Conservation (phyloP, 2,113 vertebrate genomes). For the Odocoileus virginianus region DNA sequence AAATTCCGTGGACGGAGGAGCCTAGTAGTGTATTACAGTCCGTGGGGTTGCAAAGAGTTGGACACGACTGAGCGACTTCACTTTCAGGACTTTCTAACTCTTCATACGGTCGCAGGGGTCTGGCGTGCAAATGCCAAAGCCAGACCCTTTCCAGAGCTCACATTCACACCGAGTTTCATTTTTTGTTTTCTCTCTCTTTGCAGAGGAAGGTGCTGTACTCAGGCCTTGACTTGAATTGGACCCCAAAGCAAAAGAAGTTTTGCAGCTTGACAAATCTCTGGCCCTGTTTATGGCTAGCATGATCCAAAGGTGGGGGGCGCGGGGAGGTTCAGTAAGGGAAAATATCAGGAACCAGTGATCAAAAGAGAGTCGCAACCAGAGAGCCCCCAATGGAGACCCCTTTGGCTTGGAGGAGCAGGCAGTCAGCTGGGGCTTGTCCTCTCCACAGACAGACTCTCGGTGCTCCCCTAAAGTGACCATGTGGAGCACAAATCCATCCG, state of each 20-base stretch:
- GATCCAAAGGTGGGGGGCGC: not conserved
- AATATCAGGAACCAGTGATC: not conserved
- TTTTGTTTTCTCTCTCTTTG: not conserved
- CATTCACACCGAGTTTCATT: not conserved
- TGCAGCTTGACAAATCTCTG: constrained; percentile 16
- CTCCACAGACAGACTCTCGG: not conserved
- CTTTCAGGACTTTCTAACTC: not conserved
- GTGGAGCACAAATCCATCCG: constrained; percentile 44
- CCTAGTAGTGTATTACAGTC: not conserved
- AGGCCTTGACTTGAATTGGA: not conserved
- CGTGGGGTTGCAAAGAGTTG: not conserved
- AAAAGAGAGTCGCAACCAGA: not conserved
- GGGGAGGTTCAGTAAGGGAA: not conserved
- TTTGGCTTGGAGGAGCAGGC: not conserved
- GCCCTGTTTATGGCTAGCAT: not conserved
- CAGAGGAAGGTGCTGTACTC: not conserved
- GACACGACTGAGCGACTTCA: not conserved
- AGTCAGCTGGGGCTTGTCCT: not conserved
- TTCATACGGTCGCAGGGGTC: not conserved
- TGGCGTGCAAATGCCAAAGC: not conserved
- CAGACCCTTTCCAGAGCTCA: not conserved
- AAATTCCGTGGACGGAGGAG: not conserved
- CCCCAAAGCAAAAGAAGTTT: not conserved
- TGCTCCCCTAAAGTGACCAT: constrained; percentile 42
- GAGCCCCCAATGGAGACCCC: not conserved